phyloP scores from a whole-genome alignment of 2,888 invertebrate genomes.

The Hyppa rectilinea region DNA sequence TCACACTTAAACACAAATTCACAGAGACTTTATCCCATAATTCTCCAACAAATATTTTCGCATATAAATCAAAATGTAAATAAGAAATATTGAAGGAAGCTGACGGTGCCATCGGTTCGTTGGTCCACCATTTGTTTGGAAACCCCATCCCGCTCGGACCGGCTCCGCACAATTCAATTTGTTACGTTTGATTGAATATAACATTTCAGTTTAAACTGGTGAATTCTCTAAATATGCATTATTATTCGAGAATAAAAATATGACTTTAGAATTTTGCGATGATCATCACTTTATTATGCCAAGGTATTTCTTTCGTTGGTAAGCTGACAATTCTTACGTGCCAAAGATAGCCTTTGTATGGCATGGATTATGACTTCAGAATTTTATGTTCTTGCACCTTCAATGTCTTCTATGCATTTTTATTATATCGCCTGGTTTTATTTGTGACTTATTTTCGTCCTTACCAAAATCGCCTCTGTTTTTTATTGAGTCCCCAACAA shows the following conservation, averaged over 20 bases:
- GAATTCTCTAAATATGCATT: constrained; percentile 51
- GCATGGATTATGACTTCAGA: background rate
- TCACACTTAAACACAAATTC: background rate
- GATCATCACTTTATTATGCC: background rate
- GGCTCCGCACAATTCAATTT: constrained; percentile 72
- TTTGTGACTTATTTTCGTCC: background rate
- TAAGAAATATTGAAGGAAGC: constrained; percentile 62
- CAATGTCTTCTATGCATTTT: background rate
- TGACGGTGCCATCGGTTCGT: constrained; percentile 74
- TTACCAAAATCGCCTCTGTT: background rate
- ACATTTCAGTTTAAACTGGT: constrained; percentile 59
- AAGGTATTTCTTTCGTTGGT: background rate
- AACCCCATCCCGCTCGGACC: constrained; percentile 71
- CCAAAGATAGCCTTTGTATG: background rate
- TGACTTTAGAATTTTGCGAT: constrained; percentile 3
- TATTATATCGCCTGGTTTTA: background rate
- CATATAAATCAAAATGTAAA: constrained; percentile 61
- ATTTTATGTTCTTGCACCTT: background rate
- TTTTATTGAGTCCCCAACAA: background rate
- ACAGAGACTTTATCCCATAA: constrained; percentile 27
- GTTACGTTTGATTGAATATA: constrained; percentile 67
- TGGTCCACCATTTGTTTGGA: constrained; percentile 78
- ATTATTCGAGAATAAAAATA: constrained; percentile 42
- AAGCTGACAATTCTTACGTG: background rate
- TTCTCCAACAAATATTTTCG: constrained; percentile 45